Percentiles rank a stretch among this genome's conserved stretches.
Conservation (phyloP, 2,888 invertebrate species). For the Nymphalis urticae region DNA sequence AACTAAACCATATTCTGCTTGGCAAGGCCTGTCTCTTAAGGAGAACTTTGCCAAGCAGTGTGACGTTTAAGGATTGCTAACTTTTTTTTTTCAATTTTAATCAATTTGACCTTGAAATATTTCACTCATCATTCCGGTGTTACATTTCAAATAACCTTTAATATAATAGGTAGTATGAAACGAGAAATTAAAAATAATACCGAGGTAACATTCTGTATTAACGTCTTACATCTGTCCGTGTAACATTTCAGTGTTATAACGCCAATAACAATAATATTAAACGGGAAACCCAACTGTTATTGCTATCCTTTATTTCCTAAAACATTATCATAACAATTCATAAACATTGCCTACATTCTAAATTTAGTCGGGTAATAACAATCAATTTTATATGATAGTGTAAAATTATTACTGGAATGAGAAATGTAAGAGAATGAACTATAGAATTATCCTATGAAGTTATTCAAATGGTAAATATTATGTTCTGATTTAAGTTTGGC, state of each 20-base stretch:
- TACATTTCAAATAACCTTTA: constrained; percentile 7
- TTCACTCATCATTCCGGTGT: no score
- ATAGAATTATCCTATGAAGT: neutral
- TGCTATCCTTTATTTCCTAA: constrained; percentile 41
- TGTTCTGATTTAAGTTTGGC: neutral
- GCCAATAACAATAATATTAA: constrained; percentile 55
- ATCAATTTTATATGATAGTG: constrained; percentile 11
- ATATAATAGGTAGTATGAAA: constrained; percentile 7
- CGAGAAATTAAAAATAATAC: constrained; percentile 4
- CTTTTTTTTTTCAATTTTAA: no score
- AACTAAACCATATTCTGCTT: no score
- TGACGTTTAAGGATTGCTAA: no score
- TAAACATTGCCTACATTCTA: constrained; percentile 31
- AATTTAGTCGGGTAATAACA: constrained; percentile 16
- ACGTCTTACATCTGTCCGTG: constrained; percentile 47
- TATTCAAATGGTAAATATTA: no score
- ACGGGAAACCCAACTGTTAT: constrained; percentile 47
- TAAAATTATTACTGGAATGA: neutral
- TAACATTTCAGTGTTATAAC: constrained; percentile 45
- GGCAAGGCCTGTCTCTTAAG: no score
- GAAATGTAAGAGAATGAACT: neutral
- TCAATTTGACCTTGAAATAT: no score
- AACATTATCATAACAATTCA: constrained; percentile 56
- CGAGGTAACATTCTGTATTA: constrained; percentile 42
- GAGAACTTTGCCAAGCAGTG: no score